phyloP scores from a whole-genome alignment of 2,888 invertebrate genomes.

The Junonia oenone region DNA sequence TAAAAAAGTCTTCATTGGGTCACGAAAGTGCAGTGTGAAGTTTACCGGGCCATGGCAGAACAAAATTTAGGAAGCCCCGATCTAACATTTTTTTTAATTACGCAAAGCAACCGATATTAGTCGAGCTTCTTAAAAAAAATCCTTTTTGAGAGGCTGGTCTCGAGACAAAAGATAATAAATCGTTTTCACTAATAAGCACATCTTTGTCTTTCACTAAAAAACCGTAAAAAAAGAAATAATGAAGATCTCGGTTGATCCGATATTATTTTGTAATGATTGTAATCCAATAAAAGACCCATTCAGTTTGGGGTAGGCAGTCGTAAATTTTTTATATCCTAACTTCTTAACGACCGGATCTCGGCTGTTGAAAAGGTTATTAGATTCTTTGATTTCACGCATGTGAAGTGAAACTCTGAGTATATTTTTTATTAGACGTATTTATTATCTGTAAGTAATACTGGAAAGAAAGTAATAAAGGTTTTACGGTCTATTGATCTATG shows the following conservation, averaged over 20 bases:
- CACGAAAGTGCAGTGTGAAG: too few relatives aligned
- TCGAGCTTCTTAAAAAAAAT: too few relatives aligned
- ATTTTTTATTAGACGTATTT: background rate
- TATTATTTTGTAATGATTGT: constrained; percentile 10
- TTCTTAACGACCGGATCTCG: background rate
- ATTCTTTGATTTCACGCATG: background rate
- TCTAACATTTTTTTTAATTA: too few relatives aligned
- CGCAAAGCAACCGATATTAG: too few relatives aligned
- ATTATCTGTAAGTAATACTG: too few relatives aligned
- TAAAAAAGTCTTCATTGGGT: too few relatives aligned
- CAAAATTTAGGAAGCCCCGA: too few relatives aligned
- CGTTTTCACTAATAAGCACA: background rate
- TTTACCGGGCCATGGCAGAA: too few relatives aligned
- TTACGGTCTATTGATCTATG: too few relatives aligned
- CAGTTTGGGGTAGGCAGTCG: background rate
- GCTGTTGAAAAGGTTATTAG: background rate
- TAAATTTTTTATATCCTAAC: background rate
- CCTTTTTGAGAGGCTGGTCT: too few relatives aligned
- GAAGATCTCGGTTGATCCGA: background rate
- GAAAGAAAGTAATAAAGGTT: too few relatives aligned
- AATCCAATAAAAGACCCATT: constrained; percentile 13
- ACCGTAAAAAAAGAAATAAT: background rate
- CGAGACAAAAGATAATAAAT: background rate
- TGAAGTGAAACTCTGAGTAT: background rate
- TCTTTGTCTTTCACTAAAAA: background rate